Evolutionary conservation across 2,888 invertebrate genomes (phyloP), one percentile per base, ranked within the genome.

Genomic region (Scaptodrosophila latifasciaeformis): DNA sequence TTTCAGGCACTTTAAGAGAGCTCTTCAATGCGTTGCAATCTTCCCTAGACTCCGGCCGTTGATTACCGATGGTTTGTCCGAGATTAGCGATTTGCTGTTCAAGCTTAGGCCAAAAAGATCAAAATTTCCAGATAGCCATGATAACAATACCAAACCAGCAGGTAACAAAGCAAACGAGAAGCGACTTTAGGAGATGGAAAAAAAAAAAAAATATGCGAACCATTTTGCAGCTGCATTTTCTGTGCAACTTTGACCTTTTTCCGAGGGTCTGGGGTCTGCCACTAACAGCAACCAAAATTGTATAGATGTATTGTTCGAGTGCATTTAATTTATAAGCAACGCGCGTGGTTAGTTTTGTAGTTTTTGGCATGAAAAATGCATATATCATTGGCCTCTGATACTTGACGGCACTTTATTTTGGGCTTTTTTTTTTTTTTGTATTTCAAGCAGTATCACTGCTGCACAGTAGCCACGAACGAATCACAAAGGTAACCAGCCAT

Each of bases 281-380:
- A 49, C 17, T 34, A 18, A 15, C 34, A 58, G 6, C 19, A 12
- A 13, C 24, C 3, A 43, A 49, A 31, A 13, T 12, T 27, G 44
- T n/a, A n/a, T 35, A 30, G 29, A 55, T 42, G n/a, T 39, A 12
- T 27, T 46, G 21, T 75, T 81, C 70, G 81, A 63, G 54, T 81
- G 59, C 78, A 75, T 78, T 75, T 67, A 81, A 81, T 75, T 75
- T 75, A 81, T 81, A 77, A 72, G 75, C 72, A 54, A 61, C 49
- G 61, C 62, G 43, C 52, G 59, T 47, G 44, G 37, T 37, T 37
- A 27, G 47, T 35, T 34, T 19, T 18, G 46, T 61, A 58, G 47
- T 55, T 51, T 54, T 63, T 57, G 60, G 70, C 59, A 66, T 75
- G 68, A 75, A 81, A 81, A 75, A 75, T 81, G 68, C 75, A 80